These are phyloP conservation scores for Scopus umbretta DNA, from an alignment of 2,113 vertebrate species.

Conservation along the genomic window DNA sequence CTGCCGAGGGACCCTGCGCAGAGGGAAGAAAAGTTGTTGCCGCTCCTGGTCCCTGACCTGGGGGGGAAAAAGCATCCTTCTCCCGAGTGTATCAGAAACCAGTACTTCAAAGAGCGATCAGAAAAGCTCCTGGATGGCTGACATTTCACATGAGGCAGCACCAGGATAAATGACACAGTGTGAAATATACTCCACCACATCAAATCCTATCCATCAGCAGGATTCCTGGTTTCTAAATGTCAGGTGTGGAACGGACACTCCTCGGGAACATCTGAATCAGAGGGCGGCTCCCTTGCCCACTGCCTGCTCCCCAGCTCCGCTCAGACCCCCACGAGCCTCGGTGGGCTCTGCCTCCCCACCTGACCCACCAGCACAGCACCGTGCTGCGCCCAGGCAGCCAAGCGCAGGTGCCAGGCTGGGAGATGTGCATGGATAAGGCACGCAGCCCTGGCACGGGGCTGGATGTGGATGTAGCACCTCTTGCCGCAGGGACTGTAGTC, in stretches of 20 bases:
- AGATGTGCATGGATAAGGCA: fast-evolving
- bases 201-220: constrained; percentile 54
- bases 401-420: fast-evolving
- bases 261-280: background rate
- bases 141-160: constrained; percentile 50
- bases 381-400: fast-evolving
- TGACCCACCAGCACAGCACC: fast-evolving
- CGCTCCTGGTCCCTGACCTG: background rate
- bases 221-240: constrained; percentile 47
- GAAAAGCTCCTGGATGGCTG: constrained; percentile 1
- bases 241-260: background rate
- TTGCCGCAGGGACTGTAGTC: background rate
- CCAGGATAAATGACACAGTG: constrained; percentile 54
- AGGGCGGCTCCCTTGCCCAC: background rate
- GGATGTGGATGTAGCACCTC: background rate
- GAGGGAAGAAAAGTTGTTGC: background rate
- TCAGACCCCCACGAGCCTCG: too few species aligned
- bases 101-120: constrained; percentile 47
- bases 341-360: background rate
- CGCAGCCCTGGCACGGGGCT: background rate
- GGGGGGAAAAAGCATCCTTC: background rate
- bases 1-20: background rate
- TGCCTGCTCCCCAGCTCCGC: background rate
- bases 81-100: constrained; percentile 25
- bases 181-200: constrained; percentile 54